A percentile compares a stretch with the other conserved stretches of the same genome.
phyloP scores from a whole-genome alignment of 2,797 vertebrate genomes.

The Fistularia tabacaria region DNA sequence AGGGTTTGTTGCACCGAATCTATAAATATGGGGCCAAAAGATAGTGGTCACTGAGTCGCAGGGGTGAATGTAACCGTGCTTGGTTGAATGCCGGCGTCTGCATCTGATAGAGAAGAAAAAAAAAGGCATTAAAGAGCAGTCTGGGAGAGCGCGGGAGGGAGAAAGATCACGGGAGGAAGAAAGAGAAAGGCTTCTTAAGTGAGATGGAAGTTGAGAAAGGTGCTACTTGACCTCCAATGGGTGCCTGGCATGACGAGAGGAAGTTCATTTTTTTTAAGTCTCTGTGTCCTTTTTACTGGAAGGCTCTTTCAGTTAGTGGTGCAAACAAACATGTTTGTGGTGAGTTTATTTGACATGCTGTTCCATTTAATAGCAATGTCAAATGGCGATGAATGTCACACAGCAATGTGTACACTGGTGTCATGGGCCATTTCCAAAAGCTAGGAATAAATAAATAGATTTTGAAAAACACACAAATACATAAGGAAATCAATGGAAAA shows the following conservation, averaged over 20 bases:
- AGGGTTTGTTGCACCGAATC: constrained; percentile 7
- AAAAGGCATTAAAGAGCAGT: constrained; percentile 34
- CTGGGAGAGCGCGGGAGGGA: constrained; percentile 12
- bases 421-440: too few species aligned
- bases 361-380: too few species aligned
- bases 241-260: constrained; percentile 33
- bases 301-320: constrained; percentile 10
- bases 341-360: too few species aligned
- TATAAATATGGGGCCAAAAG: constrained; percentile 9
- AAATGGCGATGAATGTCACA: too few species aligned
- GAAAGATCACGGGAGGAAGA: constrained; percentile 10
- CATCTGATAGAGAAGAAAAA: constrained; percentile 50
- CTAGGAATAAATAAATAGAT: too few species aligned
- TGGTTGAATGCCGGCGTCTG: constrained; percentile 38
- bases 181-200: constrained; percentile 33
- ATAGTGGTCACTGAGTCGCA: constrained; percentile 14
- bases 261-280: constrained; percentile 6
- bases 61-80: constrained; percentile 10
- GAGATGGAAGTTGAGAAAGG: constrained; percentile 43
- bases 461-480: too few species aligned
- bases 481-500: too few species aligned
- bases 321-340: too few species aligned
- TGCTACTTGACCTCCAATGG: constrained; percentile 59
- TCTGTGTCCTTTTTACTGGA: constrained; percentile 10
- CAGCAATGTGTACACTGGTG: too few species aligned